Percentiles rank a stretch among this genome's conserved stretches.
Conservation (phyloP, 1,140 invertebrate species). For the Papilio glaucus region DNA sequence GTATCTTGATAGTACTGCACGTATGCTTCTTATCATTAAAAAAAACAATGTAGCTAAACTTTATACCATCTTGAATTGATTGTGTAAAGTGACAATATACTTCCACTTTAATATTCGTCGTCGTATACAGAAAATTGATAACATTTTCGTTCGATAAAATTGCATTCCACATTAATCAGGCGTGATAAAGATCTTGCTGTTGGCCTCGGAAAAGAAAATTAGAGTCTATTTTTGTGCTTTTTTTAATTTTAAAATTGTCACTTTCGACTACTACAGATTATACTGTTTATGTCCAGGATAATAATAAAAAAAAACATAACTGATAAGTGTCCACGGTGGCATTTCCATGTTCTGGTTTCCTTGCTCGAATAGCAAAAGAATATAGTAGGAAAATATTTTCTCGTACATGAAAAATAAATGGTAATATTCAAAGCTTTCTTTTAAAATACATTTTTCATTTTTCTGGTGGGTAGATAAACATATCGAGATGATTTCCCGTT, state of each 20-base stretch:
- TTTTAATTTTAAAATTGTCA: not conserved
- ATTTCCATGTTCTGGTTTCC: too few relatives aligned
- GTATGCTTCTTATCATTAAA: too few relatives aligned
- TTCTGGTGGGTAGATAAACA: too few relatives aligned
- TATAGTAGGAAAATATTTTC: too few relatives aligned
- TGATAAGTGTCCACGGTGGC: too few relatives aligned
- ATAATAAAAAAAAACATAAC: too few relatives aligned
- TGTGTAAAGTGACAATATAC: not conserved
- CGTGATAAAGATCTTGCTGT: not conserved
- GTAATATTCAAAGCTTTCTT: too few relatives aligned
- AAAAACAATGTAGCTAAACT: not conserved
- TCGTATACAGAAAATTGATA: not conserved
- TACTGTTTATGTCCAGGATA: too few relatives aligned
- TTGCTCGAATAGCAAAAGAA: too few relatives aligned
- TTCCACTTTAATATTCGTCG: not conserved
- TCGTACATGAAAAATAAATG: too few relatives aligned
- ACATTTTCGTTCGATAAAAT: constrained; percentile 4
- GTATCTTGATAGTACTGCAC: not conserved
- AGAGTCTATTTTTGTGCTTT: not conserved
- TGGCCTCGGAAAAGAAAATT: not conserved
- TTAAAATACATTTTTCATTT: too few relatives aligned
- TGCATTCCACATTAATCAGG: not conserved
- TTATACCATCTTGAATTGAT: not conserved
- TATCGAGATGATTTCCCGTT: too few relatives aligned
- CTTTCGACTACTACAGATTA: not conserved